A percentile compares a stretch with the other conserved stretches of the same genome.
Conservation (phyloP, 2,113 vertebrate species). For the Ceuthmochares aereus region DNA sequence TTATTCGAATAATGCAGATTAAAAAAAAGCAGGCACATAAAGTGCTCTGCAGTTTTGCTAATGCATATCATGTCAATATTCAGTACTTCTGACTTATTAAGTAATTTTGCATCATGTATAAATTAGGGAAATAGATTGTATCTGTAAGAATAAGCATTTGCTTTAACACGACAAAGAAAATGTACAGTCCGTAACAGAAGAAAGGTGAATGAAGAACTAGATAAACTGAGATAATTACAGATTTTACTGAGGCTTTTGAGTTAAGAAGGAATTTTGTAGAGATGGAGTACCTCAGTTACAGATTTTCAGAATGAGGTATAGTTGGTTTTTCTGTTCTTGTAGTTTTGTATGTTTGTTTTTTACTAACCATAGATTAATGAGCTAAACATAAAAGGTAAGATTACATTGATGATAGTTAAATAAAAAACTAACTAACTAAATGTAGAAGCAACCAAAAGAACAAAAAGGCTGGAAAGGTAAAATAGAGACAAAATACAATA, state of each 20-base stretch:
- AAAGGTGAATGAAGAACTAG: not conserved
- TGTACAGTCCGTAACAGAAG: not conserved
- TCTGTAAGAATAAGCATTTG: not conserved
- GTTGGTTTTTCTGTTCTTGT: not conserved
- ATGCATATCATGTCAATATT: not conserved
- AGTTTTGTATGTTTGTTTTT: not conserved
- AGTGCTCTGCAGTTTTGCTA: not conserved
- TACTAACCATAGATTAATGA: not conserved
- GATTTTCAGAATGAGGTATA: not conserved
- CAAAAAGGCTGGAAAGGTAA: not conserved
- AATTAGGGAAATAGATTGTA: not conserved
- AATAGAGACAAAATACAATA: not conserved
- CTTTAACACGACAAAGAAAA: not conserved
- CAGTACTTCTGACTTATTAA: not conserved
- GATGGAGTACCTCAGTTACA: not conserved
- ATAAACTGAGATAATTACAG: not conserved
- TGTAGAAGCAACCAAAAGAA: not conserved
- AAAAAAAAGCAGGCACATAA: not conserved
- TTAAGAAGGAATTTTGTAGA: not conserved
- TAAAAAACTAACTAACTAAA: not conserved
- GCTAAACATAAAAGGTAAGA: not conserved
- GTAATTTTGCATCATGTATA: not conserved
- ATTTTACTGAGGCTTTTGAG: not conserved
- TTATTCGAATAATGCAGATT: not conserved
- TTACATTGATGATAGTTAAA: not conserved